Percentiles rank a stretch among this genome's conserved stretches.
Evolutionary conservation across 2,797 vertebrate genomes (phyloP).

Genomic region (Eutrigla gurnardus): DNA sequence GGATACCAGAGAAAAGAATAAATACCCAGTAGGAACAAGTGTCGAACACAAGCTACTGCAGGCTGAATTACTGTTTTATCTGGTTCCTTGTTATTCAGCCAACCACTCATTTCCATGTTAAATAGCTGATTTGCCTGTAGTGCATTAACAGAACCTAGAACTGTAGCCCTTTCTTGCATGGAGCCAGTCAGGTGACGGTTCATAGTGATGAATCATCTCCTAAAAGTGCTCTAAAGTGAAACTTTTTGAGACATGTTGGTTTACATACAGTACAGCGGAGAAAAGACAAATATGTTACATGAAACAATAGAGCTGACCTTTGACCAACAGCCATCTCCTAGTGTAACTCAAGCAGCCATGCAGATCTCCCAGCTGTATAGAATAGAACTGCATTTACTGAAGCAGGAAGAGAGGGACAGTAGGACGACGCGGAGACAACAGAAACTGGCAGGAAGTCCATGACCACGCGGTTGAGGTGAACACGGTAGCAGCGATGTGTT

Average conservation of each 20-base stretch:
- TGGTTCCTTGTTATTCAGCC: slow-evolving; percentile 10
- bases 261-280: background rate
- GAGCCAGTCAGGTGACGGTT: background rate
- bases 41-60: background rate
- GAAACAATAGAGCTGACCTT: slow-evolving; percentile 2
- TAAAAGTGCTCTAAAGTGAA: slow-evolving; percentile 1
- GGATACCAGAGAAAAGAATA: background rate
- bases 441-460: background rate
- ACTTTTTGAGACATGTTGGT: background rate
- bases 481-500: slow-evolving; percentile 27
- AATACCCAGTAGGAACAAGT: background rate
- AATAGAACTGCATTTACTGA: background rate
- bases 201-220: slow-evolving; percentile 6
- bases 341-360: background rate
- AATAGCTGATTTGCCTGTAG: slow-evolving; percentile 23
- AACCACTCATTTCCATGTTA: slow-evolving; percentile 22
- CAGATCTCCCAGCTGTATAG: background rate
- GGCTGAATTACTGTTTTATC: slow-evolving; percentile 8
- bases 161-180: slow-evolving; percentile 10
- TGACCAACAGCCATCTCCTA: no score
- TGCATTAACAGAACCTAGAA: slow-evolving; percentile 13
- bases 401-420: background rate
- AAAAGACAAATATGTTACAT: background rate
- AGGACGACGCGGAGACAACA: background rate
- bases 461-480: slow-evolving; percentile 15